A percentile compares a stretch with the other conserved stretches of the same genome.
These are phyloP conservation scores for Megalops cyprinoides DNA, from an alignment of 2,797 vertebrate genomes.

Conservation along the genomic window DNA sequence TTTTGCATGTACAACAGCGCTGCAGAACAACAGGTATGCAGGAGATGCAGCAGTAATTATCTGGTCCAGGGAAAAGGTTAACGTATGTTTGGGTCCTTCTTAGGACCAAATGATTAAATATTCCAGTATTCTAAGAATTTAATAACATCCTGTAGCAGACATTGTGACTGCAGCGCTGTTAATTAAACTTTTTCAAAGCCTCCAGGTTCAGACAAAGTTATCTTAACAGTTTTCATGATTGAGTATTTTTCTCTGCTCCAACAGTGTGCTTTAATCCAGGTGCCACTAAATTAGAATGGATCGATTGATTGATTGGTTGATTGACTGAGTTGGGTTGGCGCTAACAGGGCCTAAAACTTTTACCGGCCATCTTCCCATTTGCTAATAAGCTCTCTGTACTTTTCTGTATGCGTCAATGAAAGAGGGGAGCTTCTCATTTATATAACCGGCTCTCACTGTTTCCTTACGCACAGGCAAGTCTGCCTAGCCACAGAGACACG, in stretches of 20 bases:
- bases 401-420: conserved; percentile 41
- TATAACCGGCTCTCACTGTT: conserved; percentile 34
- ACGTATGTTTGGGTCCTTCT: too few species aligned
- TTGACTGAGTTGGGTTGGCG: background rate
- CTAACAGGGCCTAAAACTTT: background rate
- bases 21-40: background rate
- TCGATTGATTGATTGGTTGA: background rate
- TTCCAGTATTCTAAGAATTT: too few species aligned
- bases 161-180: too few species aligned
- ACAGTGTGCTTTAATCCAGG: background rate
- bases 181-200: too few species aligned
- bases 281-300: background rate
- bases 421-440: conserved; percentile 16
- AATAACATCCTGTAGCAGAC: too few species aligned
- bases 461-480: conserved; percentile 51
- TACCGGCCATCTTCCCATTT: background rate
- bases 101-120: too few species aligned
- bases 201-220: too few species aligned
- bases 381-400: conserved; percentile 1
- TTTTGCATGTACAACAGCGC: background rate
- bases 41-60: background rate
- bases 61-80: background rate
- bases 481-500: conserved; percentile 48
- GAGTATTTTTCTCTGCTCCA: background rate
- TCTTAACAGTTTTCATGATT: background rate